phyloP scores from a whole-genome alignment of 92 coral and sea anemone species.

The Palythoa heliodiscus region DNA sequence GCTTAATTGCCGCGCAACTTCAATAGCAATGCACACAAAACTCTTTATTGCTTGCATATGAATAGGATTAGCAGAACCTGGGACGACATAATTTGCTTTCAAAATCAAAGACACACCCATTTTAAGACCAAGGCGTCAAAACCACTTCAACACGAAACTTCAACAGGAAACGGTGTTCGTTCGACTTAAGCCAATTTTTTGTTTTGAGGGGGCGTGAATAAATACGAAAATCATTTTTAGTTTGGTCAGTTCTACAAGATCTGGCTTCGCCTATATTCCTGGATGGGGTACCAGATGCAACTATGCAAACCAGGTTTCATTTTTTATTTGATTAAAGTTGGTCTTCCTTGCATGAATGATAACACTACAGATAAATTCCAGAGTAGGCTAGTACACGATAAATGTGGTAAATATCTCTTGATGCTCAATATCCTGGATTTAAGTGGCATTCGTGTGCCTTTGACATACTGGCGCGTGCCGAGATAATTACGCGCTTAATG shows the following conservation, averaged over 20 bases:
- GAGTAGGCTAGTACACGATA: conserved; percentile 4
- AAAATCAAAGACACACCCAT: conserved; percentile 55
- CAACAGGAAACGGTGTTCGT: neutral
- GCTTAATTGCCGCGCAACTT: neutral
- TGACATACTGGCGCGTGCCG: conserved; percentile 71
- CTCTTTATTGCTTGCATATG: conserved; percentile 59
- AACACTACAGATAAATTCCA: conserved; percentile 18
- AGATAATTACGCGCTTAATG: conserved; percentile 62
- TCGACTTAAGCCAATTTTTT: neutral
- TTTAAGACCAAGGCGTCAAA: neutral
- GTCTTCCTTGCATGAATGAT: conserved; percentile 3
- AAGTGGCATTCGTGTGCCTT: conserved; percentile 63
- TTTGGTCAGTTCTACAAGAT: too few species aligned
- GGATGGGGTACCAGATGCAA: neutral
- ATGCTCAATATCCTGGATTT: neutral
- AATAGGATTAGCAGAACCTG: conserved; percentile 56
- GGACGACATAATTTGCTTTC: conserved; percentile 54
- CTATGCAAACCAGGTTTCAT: neutral
- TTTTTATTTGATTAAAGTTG: neutral
- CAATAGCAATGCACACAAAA: conserved; percentile 21
- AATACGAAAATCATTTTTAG: neutral
- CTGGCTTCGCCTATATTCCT: neutral
- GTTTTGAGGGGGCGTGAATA: neutral
- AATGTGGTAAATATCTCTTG: neutral
- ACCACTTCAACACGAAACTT: conserved; percentile 9